phyloP scores from a whole-genome alignment of 2,888 invertebrate species.

The Drosophila stalkeri region DNA sequence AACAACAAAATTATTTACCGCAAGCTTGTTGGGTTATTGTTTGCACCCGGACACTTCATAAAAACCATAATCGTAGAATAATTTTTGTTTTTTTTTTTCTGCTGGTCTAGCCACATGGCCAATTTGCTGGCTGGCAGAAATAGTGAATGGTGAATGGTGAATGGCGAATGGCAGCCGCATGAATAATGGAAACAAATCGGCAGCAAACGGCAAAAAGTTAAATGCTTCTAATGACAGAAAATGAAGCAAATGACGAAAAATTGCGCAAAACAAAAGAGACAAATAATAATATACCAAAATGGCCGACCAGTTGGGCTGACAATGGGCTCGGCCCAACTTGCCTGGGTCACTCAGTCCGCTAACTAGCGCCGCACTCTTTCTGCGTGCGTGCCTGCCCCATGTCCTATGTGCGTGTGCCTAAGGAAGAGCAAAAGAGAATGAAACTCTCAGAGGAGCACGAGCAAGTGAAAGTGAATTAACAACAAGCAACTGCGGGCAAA shows the following conservation, averaged over 20 bases:
- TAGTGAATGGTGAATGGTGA: constrained; percentile 5
- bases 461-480: constrained; percentile 66
- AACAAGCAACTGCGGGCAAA: constrained; percentile 61
- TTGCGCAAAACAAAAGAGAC: constrained; percentile 78
- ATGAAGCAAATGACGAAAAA: constrained; percentile 80
- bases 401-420: constrained; percentile 3
- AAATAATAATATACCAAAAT: constrained; percentile 75
- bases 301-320: constrained; percentile 47
- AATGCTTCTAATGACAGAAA: constrained; percentile 81
- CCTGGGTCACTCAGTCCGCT: constrained; percentile 31
- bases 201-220: constrained; percentile 70
- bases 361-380: constrained; percentile 34
- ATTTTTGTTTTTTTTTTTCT: neutral
- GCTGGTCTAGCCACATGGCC: constrained; percentile 30
- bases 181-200: constrained; percentile 77
- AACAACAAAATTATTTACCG: constrained; percentile 14
- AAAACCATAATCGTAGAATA: constrained; percentile 18
- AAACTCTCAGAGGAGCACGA: constrained; percentile 47
- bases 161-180: constrained; percentile 48
- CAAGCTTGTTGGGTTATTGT: constrained; percentile 6
- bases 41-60: constrained; percentile 14
- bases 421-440: constrained; percentile 20
- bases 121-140: constrained; percentile 46
- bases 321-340: constrained; percentile 14
- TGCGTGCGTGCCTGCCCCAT: neutral